Evolutionary conservation across 2,888 invertebrate species (phyloP), one percentile per base, ranked within the genome.

Genomic region (Sylvicola cinctus): DNA sequence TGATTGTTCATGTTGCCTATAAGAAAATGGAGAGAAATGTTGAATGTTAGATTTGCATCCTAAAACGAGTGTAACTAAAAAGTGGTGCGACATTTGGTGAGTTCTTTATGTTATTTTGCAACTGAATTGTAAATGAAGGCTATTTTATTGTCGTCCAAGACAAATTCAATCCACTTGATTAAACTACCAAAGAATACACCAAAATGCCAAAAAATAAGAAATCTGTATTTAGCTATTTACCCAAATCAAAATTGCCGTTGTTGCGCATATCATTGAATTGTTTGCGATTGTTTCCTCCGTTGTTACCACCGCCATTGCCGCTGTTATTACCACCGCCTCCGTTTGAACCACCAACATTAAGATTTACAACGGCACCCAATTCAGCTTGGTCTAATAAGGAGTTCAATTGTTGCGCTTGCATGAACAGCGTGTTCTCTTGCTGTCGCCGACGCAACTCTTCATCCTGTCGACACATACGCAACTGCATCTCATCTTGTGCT

Each of bases 381-480:
- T 78, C 77, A 51, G 74, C 73, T 44, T 75, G 73, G 46, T 78
- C 76, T 38, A 79, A 54, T 59, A 78, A 60, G 2, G 71, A 65
- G 47, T 67, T 69, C 28, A 70, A 49, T 38, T 70, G 63, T 46
- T 70, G 70, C 2, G 69, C 79, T 68, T 85, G 84, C 67, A 83
- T 79, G 45, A 85, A 84, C 39, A 85, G 61, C 43, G 72, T 80
- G 57, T 85, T 85, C 60, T 87, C 84, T 55, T 85, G 80, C 51
- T 84, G 84, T 13, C 85, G 65, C 43, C 84, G 70, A 34, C 81
- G 70, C 52, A 85, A 63, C 54, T 85, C 84, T 52, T 85, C 84
- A 51, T 85, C 83, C 58, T 81, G 81, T 34, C 70, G 67, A 38
- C 73, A 65, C 68, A 84, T 81, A 41, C 81, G 68, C 45, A 68